Base-by-base conservation (phyloP, 1,140 invertebrate genomes). In the Zaprionus ghesquierei region DNA sequence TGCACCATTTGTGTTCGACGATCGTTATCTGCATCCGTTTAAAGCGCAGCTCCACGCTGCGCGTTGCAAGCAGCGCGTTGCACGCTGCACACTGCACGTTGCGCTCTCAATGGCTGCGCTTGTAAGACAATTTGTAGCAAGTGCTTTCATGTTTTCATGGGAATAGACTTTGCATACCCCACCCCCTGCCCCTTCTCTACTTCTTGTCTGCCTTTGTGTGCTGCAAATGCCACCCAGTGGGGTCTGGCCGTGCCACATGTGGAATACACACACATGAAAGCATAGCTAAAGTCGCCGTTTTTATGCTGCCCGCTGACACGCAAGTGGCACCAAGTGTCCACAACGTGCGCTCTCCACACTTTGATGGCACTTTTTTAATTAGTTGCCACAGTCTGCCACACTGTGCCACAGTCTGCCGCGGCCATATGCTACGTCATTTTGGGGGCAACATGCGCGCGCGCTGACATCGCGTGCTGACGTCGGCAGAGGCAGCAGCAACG, bases 21-120 rank as follows among this genome's bases (percentile, higher is more conserved):
- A 89, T 89, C 84, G 84, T 89, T 89, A 89, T 89, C 84, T 89
- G 84, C 84, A 89, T 89, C 84, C 84, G 84, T 89, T 89, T 89
- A 89, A 89, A 81, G 69, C 77, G 70, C 74, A n/a, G 35, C 35
- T 41, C 13, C 35, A 15, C 35, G 35, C 5, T 38, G 33, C 13
- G 5, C 33, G 33, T 13, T 35, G 33, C 33, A 5, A 3, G 33
- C 33, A 13, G 35, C 35, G 35, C n/a, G 35, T n/a, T 38, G 35
- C n/a, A 13, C 5, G 35, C 35, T 6, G 13, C 5, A n/a, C 35
- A 5, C 15, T 41, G 35, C 35, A n/a, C n/a, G 35, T 41, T 41
- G 63, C 69, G 75, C 81, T 70, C 70, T 71, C 66, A 69, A 62
- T 76, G 64, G 44, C 74, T 69, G 82, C 81, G 77, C 85, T 89